Percentiles rank a stretch among this genome's conserved stretches.
phyloP scores from a whole-genome alignment of 2,888 invertebrate species.

The Kuschelorhynchus macadamiae region DNA sequence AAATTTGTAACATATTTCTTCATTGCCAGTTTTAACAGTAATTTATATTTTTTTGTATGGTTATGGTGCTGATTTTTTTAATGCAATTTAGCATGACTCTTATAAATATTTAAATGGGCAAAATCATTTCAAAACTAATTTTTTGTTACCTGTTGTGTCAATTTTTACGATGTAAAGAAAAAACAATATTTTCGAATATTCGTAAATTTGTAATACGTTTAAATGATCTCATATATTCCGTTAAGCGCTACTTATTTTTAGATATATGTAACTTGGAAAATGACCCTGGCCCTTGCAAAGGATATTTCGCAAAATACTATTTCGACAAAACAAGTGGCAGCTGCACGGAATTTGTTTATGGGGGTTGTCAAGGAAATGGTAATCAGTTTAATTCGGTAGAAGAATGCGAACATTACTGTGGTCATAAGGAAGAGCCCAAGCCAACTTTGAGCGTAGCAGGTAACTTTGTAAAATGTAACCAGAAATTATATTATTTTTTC shows the following conservation, averaged over 20 bases:
- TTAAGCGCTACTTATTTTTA: conserved; percentile 66
- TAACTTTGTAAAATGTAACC: conserved; percentile 46
- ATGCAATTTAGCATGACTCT: too few relatives aligned
- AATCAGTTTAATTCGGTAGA: conserved; percentile 84
- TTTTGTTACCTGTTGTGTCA: too few relatives aligned
- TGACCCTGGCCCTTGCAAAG: conserved; percentile 81
- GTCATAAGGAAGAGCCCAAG: conserved; percentile 72
- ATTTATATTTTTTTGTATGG: too few relatives aligned
- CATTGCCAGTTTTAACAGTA: too few relatives aligned
- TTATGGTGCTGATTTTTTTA: too few relatives aligned
- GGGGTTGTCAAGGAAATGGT: conserved; percentile 88
- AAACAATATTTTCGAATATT: too few relatives aligned
- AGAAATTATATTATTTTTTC: background rate
- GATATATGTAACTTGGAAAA: conserved; percentile 80
- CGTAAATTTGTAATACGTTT: too few relatives aligned
- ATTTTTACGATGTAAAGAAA: too few relatives aligned
- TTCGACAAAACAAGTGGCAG: conserved; percentile 74
- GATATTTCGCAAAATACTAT: conserved; percentile 77
- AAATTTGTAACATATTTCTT: too few relatives aligned
- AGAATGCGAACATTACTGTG: conserved; percentile 83
- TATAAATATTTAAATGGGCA: too few relatives aligned
- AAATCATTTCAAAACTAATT: too few relatives aligned
- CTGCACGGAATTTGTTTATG: conserved; percentile 82
- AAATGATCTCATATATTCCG: too few relatives aligned
- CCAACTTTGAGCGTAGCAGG: conserved; percentile 62